A percentile compares a stretch with the other conserved stretches of the same genome.
phyloP scores from a whole-genome alignment of 92 coral and sea anemone species.

The Actinostola sp. region DNA sequence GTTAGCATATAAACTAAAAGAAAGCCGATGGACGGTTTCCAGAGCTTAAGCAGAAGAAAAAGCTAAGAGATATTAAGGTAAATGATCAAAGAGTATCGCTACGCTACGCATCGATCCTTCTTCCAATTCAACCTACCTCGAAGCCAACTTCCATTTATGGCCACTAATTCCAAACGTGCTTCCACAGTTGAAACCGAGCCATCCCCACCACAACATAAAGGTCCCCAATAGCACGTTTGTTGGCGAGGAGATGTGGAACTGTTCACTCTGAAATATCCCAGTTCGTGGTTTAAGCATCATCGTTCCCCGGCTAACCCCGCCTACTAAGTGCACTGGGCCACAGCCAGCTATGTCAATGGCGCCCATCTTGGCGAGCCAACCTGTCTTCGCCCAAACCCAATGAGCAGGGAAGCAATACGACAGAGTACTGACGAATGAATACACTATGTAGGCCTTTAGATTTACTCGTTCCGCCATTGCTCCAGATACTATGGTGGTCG shows the following conservation, averaged over 20 bases:
- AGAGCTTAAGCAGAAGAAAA: too few species aligned
- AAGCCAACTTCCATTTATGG: slow-evolving; percentile 77
- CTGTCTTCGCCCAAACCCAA: slow-evolving; percentile 79
- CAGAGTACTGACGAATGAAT: slow-evolving; percentile 73
- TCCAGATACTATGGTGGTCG: slow-evolving; percentile 82
- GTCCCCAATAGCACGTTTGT: slow-evolving; percentile 81
- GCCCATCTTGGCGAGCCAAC: slow-evolving; percentile 69
- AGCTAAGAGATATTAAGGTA: too few species aligned
- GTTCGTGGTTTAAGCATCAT: slow-evolving; percentile 70
- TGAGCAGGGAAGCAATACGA: slow-evolving; percentile 81
- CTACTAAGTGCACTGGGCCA: slow-evolving; percentile 86
- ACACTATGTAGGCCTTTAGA: slow-evolving; percentile 73
- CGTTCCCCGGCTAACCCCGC: slow-evolving; percentile 84
- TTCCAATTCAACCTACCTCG: slow-evolving; percentile 53
- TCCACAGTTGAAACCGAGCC: slow-evolving; percentile 86
- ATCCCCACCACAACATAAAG: slow-evolving; percentile 90
- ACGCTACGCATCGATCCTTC: too few species aligned
- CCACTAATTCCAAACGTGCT: slow-evolving; percentile 86
- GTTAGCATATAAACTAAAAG: too few species aligned
- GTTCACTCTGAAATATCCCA: slow-evolving; percentile 59
- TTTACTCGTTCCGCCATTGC: slow-evolving; percentile 89
- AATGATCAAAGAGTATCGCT: slow-evolving; percentile 82
- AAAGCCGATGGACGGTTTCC: too few species aligned
- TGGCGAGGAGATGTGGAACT: slow-evolving; percentile 71
- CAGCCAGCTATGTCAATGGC: slow-evolving; percentile 88